phyloP scores from a whole-genome alignment of 2,888 invertebrate genomes.

The Hylaea fasciaria region DNA sequence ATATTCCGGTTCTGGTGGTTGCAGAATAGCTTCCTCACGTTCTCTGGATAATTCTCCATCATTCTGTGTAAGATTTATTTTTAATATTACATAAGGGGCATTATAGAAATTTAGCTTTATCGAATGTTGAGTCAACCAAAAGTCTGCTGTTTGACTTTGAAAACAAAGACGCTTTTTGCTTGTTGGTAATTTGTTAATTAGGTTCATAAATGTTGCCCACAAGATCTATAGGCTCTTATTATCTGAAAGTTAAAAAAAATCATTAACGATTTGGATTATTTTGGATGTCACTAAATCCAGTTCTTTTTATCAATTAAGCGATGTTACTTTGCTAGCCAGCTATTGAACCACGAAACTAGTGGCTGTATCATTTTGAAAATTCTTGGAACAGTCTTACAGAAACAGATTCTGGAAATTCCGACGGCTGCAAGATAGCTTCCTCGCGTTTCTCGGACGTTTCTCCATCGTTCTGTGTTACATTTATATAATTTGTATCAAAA shows the following conservation, averaged over 20 bases:
- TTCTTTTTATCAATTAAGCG: not conserved
- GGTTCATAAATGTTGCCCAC: too few species aligned
- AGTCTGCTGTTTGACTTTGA: too few species aligned
- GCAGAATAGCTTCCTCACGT: constrained; percentile 10
- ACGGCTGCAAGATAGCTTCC: constrained; percentile 1
- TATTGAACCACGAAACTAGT: constrained; percentile 10
- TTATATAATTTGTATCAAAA: constrained; percentile 2
- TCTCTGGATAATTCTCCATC: constrained; percentile 15
- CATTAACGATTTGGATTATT: too few species aligned
- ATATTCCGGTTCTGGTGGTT: constrained; percentile 4
- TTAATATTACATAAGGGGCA: not conserved
- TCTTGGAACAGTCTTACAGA: constrained; percentile 14
- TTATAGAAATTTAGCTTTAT: not conserved
- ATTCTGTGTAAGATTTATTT: constrained; percentile 22
- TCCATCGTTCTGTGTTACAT: constrained; percentile 23
- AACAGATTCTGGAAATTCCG: constrained; percentile 3
- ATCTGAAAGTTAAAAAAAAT: too few species aligned
- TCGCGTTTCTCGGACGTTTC: constrained; percentile 8
- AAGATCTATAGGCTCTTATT: too few species aligned
- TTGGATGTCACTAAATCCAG: constrained; percentile 15
- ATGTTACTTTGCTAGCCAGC: not conserved
- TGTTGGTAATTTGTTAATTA: too few species aligned
- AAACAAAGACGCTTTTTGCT: too few species aligned
- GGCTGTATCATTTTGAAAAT: constrained; percentile 5
- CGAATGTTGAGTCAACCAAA: too few species aligned